A percentile compares a stretch with the other conserved stretches of the same genome.
Evolutionary conservation across 2,797 vertebrate genomes (phyloP).

Genomic region (Loriculus beryllinus): DNA sequence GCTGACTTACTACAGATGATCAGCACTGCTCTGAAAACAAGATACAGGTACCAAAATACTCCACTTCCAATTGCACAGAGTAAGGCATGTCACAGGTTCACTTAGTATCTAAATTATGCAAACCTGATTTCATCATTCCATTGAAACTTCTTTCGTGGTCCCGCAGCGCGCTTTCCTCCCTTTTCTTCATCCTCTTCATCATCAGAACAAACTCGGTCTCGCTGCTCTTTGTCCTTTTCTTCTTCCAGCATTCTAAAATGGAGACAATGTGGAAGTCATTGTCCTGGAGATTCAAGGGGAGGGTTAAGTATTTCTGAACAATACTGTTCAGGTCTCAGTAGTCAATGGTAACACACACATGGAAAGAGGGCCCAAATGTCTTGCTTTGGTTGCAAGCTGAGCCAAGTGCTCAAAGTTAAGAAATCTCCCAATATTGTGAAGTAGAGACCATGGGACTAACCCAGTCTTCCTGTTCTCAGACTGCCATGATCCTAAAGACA

Average conservation of each 20-base stretch:
- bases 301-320: neutral
- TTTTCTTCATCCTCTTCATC: conserved; percentile 85
- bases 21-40: neutral
- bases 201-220: conserved; percentile 78
- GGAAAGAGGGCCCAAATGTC: neutral
- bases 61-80: neutral
- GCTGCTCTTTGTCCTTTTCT: conserved; percentile 81
- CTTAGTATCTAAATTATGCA: neutral
- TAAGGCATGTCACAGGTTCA: neutral
- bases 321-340: neutral
- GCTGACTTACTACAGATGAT: neutral
- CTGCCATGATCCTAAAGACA: neutral
- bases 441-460: neutral
- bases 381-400: neutral
- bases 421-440: neutral
- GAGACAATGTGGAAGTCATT: neutral
- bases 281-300: neutral
- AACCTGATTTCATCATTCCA: conserved; percentile 95
- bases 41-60: neutral
- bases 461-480: neutral
- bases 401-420: neutral
- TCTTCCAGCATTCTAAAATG: conserved; percentile 75
- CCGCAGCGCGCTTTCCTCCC: conserved; percentile 78
- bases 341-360: neutral
- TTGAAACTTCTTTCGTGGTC: conserved; percentile 89